Base-by-base conservation (phyloP, 2,888 invertebrate genomes). In the Cetonia aurata region DNA sequence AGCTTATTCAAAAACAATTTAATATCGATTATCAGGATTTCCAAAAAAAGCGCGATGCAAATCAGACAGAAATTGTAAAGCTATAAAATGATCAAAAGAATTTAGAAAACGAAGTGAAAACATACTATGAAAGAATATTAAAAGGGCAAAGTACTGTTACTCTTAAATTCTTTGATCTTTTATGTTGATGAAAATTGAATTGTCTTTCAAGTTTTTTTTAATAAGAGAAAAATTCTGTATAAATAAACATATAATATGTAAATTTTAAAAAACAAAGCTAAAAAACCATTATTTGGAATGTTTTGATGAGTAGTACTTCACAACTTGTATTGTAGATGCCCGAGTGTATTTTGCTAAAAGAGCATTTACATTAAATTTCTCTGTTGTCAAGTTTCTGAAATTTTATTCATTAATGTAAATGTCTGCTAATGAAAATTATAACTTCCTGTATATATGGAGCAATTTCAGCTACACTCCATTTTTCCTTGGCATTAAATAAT, bases 381-480 rank as follows among this genome's bases (percentile, higher is more conserved):
- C 91, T 4, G 93, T 93, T 0, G 93, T 88, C 74, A 96, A 89
- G 79, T 90, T 90, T 77, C 95, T 94, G 83, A 25, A 25, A 25
- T 25, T 25, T 25, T 25, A 25, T 3, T 31, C 53, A 62, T 31
- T 33, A n/a, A 15, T 25, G 4, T 25, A 4, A 1, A 62, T 46
- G 8, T 48, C 13, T 25, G 25, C 4, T 25, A 42, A 65, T 19
- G 10, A 46, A 59, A 59, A 33, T 48, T 68, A 57, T 48, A 60
- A 70, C 88, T 88, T 86, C 95, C 94, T 89, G 88, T 66, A 97
- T 89, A 81, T 94, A 98, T 0, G 97, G 96, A 41, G 92, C 88
- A 80, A 97, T 96, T 85, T 97, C 93, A n/a, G 91, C 90, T 12
- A 94, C 88, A 0, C 92, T 93, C 98, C 98, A 97, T 79, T 93